A percentile compares a stretch with the other conserved stretches of the same genome.
These are phyloP conservation scores for Oophaga pumilio DNA, from an alignment of 2,113 vertebrate species.

Conservation along the genomic window DNA sequence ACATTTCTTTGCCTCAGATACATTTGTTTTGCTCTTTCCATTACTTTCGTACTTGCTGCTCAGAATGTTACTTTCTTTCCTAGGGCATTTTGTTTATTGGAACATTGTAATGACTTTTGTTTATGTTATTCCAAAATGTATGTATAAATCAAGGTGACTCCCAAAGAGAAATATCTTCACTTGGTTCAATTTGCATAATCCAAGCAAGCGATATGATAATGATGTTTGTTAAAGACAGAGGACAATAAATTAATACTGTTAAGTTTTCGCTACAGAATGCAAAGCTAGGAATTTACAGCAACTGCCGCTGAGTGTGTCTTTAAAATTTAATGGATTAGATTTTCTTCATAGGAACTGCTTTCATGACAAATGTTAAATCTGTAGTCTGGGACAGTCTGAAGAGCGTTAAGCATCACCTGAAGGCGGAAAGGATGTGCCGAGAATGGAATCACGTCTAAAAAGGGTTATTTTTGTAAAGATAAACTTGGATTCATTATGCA, in stretches of 20 bases:
- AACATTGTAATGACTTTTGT: slow-evolving; percentile 51
- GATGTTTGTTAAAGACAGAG: slow-evolving; percentile 81
- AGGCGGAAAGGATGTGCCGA: neutral
- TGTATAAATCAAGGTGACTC: slow-evolving; percentile 80
- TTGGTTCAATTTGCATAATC: slow-evolving; percentile 77
- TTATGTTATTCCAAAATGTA: slow-evolving; percentile 58
- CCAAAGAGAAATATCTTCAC: slow-evolving; percentile 70
- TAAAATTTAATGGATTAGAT: slow-evolving; percentile 72
- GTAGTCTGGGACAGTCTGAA: slow-evolving; percentile 38
- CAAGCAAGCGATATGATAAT: slow-evolving; percentile 78
- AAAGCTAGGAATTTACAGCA: slow-evolving; percentile 74
- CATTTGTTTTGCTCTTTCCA: neutral
- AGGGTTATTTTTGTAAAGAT: neutral
- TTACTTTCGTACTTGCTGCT: neutral
- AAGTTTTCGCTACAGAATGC: slow-evolving; percentile 76
- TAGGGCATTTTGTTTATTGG: slow-evolving; percentile 36
- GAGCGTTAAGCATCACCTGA: slow-evolving; percentile 23
- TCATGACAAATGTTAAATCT: slow-evolving; percentile 60
- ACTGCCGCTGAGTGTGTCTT: slow-evolving; percentile 60
- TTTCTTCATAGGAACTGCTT: slow-evolving; percentile 60
- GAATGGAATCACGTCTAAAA: neutral
- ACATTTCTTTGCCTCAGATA: neutral
- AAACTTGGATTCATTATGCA: neutral
- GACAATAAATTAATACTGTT: slow-evolving; percentile 79
- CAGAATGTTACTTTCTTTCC: slow-evolving; percentile 18